Evolutionary conservation across 1,140 invertebrate species (phyloP).

Genomic region (Coenobita brevimanus): DNA sequence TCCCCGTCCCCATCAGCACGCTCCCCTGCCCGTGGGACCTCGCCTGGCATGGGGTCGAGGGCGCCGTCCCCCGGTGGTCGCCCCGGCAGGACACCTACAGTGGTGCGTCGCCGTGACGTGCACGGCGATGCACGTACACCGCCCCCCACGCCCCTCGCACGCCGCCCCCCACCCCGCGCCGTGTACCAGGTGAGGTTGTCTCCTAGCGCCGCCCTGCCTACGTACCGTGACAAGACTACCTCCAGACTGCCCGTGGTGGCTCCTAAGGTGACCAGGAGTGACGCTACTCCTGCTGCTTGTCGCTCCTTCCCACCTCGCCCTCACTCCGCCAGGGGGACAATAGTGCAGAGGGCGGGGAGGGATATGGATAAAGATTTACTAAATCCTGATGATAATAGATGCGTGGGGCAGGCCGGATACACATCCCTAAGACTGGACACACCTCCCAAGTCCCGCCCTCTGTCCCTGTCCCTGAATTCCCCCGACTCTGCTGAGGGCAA

Average conservation of each 20-base stretch:
- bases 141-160: constrained; percentile 38
- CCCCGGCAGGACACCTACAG: constrained; percentile 19
- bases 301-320: constrained; percentile 42
- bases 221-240: constrained; percentile 34
- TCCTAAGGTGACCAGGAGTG: constrained; percentile 15
- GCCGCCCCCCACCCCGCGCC: constrained; percentile 51
- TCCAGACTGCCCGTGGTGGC: constrained; percentile 39
- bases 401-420: not conserved
- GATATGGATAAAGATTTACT: not conserved
- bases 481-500: constrained; percentile 16
- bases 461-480: constrained; percentile 40
- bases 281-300: not conserved
- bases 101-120: constrained; percentile 36
- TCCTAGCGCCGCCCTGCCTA: not conserved
- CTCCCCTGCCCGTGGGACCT: constrained; percentile 21
- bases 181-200: constrained; percentile 56
- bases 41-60: constrained; percentile 18
- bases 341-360: not conserved
- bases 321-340: not conserved
- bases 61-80: constrained; percentile 40
- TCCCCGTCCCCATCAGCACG: constrained; percentile 25
- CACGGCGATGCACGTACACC: constrained; percentile 37
- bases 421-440: constrained; percentile 46
- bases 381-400: constrained; percentile 3
- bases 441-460: constrained; percentile 29